A percentile compares a stretch with the other conserved stretches of the same genome.
phyloP scores from a whole-genome alignment of 2,888 invertebrate genomes.

The Plebejus argus region DNA sequence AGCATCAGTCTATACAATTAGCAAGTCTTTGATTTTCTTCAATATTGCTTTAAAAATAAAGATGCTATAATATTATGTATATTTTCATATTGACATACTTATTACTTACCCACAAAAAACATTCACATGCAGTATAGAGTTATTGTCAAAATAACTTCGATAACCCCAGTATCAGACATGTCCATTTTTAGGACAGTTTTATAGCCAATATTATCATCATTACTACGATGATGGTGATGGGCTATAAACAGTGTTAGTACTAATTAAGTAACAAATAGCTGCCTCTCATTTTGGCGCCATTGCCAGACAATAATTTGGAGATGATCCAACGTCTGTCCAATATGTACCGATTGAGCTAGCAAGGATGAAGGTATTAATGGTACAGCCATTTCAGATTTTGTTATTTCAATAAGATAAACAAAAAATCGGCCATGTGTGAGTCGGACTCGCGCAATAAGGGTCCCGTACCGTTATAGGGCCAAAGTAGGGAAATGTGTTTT shows the following conservation, averaged over 20 bases:
- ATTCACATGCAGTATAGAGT: neutral
- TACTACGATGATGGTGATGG: constrained; percentile 30
- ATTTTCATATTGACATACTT: too few species aligned
- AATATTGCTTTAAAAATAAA: too few species aligned
- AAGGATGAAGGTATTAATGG: neutral
- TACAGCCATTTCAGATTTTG: neutral
- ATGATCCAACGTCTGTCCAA: constrained; percentile 34
- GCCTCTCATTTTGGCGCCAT: constrained; percentile 33
- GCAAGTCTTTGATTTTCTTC: too few species aligned
- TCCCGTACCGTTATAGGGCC: too few species aligned
- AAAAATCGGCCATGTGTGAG: too few species aligned
- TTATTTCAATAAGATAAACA: neutral
- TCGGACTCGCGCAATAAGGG: too few species aligned
- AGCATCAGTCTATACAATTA: too few species aligned
- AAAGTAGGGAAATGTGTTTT: too few species aligned
- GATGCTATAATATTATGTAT: too few species aligned
- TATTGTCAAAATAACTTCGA: neutral
- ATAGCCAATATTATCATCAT: constrained; percentile 1
- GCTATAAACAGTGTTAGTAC: constrained; percentile 30
- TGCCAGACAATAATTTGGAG: constrained; percentile 32
- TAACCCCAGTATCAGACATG: neutral
- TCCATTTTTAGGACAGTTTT: neutral
- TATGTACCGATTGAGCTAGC: constrained; percentile 29
- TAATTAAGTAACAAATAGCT: constrained; percentile 34
- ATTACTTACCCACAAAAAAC: too few species aligned